These are phyloP conservation scores for Drosophila punjabiensis DNA, from an alignment of 1,140 invertebrate species.

Conservation along the genomic window DNA sequence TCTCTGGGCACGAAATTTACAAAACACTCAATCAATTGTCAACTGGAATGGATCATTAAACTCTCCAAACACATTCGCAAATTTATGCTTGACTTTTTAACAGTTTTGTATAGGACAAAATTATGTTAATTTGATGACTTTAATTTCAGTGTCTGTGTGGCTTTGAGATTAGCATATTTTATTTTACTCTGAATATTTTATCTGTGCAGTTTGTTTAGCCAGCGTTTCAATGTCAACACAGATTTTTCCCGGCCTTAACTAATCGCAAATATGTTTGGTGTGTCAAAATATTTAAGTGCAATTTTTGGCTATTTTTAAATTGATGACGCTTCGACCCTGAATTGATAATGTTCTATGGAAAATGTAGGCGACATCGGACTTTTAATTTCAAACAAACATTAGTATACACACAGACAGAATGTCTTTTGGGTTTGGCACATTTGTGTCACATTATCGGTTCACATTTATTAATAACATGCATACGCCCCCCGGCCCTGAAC, in stretches of 20 bases:
- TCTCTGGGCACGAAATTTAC: slow-evolving; percentile 41
- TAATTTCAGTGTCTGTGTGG: slow-evolving; percentile 15
- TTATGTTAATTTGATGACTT: slow-evolving; percentile 53
- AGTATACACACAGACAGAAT: slow-evolving; percentile 13
- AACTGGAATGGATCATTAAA: slow-evolving; percentile 57
- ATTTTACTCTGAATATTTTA: slow-evolving; percentile 18
- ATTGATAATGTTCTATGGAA: slow-evolving; percentile 16
- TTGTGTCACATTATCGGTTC: slow-evolving; percentile 49
- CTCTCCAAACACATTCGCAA: slow-evolving; percentile 12
- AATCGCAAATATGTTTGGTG: slow-evolving; percentile 19
- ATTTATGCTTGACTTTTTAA: slow-evolving; percentile 32
- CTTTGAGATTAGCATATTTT: slow-evolving; percentile 31
- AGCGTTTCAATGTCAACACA: slow-evolving; percentile 45
- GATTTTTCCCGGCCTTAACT: neutral
- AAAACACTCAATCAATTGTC: slow-evolving; percentile 60
- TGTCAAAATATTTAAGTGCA: slow-evolving; percentile 47
- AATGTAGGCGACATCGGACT: slow-evolving; percentile 9
- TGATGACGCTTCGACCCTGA: slow-evolving; percentile 10
- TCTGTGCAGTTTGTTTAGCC: slow-evolving; percentile 6
- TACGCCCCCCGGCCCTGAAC: slow-evolving; percentile 69
- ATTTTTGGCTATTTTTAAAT: slow-evolving; percentile 32
- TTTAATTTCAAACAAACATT: slow-evolving; percentile 11
- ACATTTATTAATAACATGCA: slow-evolving; percentile 30
- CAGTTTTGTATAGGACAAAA: slow-evolving; percentile 57
- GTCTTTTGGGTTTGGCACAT: slow-evolving; percentile 41